These are phyloP conservation scores for Petaurus breviceps DNA, from an alignment of 2,113 vertebrate genomes.

Conservation along the genomic window DNA sequence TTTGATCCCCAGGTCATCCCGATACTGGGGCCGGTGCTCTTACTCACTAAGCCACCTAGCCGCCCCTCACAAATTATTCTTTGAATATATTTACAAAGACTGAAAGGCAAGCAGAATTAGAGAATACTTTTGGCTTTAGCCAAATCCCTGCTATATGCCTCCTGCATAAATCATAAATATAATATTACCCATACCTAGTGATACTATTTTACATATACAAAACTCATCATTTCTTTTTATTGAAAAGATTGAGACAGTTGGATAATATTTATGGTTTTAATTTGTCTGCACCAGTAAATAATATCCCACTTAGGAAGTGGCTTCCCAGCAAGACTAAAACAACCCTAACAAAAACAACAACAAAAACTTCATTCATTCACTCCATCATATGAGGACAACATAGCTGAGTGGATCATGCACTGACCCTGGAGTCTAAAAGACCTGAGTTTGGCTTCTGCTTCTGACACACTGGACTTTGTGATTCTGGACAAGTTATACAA, in stretches of 20 bases:
- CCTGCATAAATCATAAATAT: conserved; percentile 76
- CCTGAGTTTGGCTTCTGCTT: neutral
- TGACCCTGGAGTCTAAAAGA: neutral
- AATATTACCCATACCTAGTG: conserved; percentile 69
- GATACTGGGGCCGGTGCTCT: no score
- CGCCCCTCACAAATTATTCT: conserved; percentile 51
- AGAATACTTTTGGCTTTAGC: conserved; percentile 57
- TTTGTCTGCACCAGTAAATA: conserved; percentile 83
- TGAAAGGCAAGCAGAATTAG: conserved; percentile 47
- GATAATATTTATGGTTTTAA: conserved; percentile 85
- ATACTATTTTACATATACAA: conserved; percentile 83
- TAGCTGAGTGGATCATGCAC: neutral
- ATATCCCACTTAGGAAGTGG: conserved; percentile 61
- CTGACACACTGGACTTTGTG: neutral
- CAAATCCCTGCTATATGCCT: conserved; percentile 40
- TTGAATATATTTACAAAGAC: conserved; percentile 1
- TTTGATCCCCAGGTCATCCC: no score
- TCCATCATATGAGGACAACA: neutral
- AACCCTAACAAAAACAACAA: neutral
- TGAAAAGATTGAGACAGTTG: conserved; percentile 81
- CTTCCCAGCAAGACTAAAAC: neutral
- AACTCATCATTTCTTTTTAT: conserved; percentile 84
- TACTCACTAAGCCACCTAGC: no score
- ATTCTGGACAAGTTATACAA: neutral
- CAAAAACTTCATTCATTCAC: neutral